These are phyloP conservation scores for Leptopilina boulardi DNA, from an alignment of 1,140 invertebrate genomes.

Conservation along the genomic window DNA sequence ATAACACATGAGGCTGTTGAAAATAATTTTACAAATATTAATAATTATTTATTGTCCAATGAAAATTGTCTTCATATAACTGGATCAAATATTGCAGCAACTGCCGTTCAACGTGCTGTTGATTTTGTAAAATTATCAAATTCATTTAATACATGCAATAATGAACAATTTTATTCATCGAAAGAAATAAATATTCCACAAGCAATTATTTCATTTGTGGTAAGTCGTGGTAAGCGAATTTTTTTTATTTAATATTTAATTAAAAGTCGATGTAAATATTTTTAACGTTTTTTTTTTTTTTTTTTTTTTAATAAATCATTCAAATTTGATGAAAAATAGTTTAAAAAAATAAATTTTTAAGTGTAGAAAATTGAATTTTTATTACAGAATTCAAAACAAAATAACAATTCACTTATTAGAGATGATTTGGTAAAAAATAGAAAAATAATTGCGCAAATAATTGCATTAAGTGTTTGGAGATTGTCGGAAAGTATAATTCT, in stretches of 20 bases:
- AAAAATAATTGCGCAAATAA: slow-evolving; percentile 62
- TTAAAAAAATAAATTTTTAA: too few relatives aligned
- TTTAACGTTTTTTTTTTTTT: too few relatives aligned
- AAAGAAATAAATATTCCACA: slow-evolving; percentile 65
- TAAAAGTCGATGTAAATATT: too few relatives aligned
- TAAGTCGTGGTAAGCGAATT: slow-evolving; percentile 47
- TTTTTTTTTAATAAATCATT: too few relatives aligned
- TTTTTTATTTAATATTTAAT: background rate
- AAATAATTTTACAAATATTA: slow-evolving; percentile 44
- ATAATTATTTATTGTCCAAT: slow-evolving; percentile 50
- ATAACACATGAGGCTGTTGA: slow-evolving; percentile 60
- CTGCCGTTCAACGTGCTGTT: slow-evolving; percentile 61
- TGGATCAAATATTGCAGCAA: slow-evolving; percentile 68
- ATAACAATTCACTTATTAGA: slow-evolving; percentile 55
- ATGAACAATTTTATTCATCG: slow-evolving; percentile 43
- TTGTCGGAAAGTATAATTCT: slow-evolving; percentile 69
- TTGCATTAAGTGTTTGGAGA: slow-evolving; percentile 65
- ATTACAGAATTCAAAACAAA: slow-evolving; percentile 23
- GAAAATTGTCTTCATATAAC: slow-evolving; percentile 60
- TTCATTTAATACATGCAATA: slow-evolving; percentile 44
- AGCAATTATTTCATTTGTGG: slow-evolving; percentile 63
- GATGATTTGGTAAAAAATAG: slow-evolving; percentile 46
- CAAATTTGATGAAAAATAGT: too few relatives aligned
- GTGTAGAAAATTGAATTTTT: too few relatives aligned
- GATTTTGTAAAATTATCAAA: slow-evolving; percentile 39